phyloP scores from a whole-genome alignment of 2,797 vertebrate species.

The Enteromius treurensis region DNA sequence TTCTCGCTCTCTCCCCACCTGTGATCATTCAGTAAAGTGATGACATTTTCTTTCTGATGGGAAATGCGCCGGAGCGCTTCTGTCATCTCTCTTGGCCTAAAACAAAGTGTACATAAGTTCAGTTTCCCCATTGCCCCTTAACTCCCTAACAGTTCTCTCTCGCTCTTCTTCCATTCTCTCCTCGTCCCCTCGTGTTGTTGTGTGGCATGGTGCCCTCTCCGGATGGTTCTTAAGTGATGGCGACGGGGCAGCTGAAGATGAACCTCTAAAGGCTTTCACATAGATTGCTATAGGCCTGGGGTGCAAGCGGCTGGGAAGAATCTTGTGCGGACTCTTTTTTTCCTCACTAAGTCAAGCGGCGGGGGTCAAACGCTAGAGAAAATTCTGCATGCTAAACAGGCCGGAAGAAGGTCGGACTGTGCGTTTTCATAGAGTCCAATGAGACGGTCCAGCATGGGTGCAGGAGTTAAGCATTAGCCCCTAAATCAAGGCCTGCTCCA shows the following conservation, averaged over 20 bases:
- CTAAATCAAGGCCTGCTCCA: constrained; percentile 52
- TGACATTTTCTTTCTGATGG: constrained; percentile 57
- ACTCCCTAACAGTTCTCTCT: constrained; percentile 34
- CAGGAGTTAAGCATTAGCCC: constrained; percentile 48
- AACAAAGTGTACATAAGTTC: constrained; percentile 54
- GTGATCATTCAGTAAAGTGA: constrained; percentile 60
- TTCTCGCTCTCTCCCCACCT: constrained; percentile 36
- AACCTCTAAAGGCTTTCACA: constrained; percentile 74
- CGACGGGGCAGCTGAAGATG: constrained; percentile 59
- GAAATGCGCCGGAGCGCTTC: constrained; percentile 30
- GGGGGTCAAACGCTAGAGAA: constrained; percentile 71
- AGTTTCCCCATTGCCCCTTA: constrained; percentile 50
- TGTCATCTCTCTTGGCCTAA: constrained; percentile 43
- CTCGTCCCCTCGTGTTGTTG: constrained; percentile 13
- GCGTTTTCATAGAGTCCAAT: constrained; percentile 58
- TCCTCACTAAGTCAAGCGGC: constrained; percentile 23
- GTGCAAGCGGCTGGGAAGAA: constrained; percentile 30
- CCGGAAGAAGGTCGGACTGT: constrained; percentile 70
- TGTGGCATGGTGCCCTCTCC: constrained; percentile 63
- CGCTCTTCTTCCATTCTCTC: constrained; percentile 37
- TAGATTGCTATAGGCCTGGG: constrained; percentile 67
- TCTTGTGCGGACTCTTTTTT: constrained; percentile 45
- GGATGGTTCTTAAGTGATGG: constrained; percentile 71
- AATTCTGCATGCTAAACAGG: constrained; percentile 75
- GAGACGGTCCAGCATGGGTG: constrained; percentile 37